Percentiles rank a stretch among this genome's conserved stretches.
These are phyloP conservation scores for Mionectes macconnelli DNA, from an alignment of 2,113 vertebrate species.

Conservation along the genomic window DNA sequence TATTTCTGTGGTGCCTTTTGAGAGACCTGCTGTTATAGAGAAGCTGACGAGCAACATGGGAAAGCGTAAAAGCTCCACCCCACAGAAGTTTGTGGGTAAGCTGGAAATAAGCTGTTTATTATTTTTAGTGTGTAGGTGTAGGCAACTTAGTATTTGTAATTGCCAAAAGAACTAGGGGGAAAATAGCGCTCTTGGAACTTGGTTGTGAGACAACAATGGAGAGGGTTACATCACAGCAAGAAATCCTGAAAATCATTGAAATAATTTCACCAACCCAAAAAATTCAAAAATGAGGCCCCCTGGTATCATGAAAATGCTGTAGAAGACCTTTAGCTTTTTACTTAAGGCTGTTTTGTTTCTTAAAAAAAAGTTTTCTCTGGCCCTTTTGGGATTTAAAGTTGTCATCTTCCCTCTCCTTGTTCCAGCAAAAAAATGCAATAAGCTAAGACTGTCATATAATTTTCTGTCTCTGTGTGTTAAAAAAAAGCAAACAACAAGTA, in stretches of 20 bases:
- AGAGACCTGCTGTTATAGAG: constrained; percentile 96
- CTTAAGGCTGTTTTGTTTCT: neutral
- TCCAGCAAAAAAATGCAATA: neutral
- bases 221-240: neutral
- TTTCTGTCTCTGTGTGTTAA: neutral
- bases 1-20: constrained; percentile 87
- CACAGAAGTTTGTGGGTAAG: constrained; percentile 99
- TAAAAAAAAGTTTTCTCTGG: neutral
- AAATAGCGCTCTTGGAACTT: neutral
- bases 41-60: constrained; percentile 92
- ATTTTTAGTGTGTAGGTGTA: neutral
- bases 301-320: neutral
- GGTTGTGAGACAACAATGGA: neutral
- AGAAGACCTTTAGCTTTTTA: neutral
- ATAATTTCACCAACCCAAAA: neutral
- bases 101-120: constrained; percentile 60
- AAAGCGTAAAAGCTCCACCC: constrained; percentile 98
- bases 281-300: neutral
- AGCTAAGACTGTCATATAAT: neutral
- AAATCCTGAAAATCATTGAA: neutral
- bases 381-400: neutral
- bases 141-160: neutral
- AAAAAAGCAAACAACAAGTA: neutral
- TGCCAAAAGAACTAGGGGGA: neutral
- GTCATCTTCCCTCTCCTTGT: neutral